phyloP scores from a whole-genome alignment of 64 coral and sea anemone species.

The Montipora sp. region DNA sequence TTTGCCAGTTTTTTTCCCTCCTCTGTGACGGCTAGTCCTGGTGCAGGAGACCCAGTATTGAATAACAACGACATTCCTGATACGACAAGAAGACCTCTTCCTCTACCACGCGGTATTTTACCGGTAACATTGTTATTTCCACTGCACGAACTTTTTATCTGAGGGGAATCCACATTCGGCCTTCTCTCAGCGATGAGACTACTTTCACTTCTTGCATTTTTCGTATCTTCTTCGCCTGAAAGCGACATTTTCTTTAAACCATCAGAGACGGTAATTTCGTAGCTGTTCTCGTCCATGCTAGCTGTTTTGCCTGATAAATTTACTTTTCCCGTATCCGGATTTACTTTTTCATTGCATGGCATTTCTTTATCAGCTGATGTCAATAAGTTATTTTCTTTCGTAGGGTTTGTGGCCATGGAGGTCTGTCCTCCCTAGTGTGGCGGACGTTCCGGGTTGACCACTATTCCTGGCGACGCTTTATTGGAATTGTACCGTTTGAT shows the following conservation, averaged over 20 bases:
- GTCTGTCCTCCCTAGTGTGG: background rate
- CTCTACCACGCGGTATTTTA: background rate
- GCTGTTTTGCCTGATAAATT: background rate
- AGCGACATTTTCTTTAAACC: background rate
- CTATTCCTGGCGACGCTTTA: background rate
- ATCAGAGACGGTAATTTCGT: background rate
- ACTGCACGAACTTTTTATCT: background rate
- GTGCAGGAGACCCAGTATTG: background rate
- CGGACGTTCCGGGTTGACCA: background rate
- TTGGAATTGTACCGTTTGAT: constrained; percentile 33
- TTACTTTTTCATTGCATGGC: too few species aligned
- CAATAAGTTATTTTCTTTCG: background rate
- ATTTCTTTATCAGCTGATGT: background rate
- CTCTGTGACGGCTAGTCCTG: background rate
- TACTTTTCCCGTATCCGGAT: background rate
- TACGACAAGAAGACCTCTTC: background rate
- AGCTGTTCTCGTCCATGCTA: background rate
- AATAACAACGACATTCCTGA: background rate
- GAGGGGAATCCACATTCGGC: background rate
- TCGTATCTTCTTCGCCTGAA: background rate
- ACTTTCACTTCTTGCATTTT: background rate
- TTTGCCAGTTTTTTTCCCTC: background rate
- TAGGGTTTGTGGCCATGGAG: background rate
- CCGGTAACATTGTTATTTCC: background rate
- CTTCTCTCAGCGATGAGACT: background rate